Evolutionary conservation across 2,797 vertebrate genomes (phyloP).

Genomic region (Myripristis jacobus): DNA sequence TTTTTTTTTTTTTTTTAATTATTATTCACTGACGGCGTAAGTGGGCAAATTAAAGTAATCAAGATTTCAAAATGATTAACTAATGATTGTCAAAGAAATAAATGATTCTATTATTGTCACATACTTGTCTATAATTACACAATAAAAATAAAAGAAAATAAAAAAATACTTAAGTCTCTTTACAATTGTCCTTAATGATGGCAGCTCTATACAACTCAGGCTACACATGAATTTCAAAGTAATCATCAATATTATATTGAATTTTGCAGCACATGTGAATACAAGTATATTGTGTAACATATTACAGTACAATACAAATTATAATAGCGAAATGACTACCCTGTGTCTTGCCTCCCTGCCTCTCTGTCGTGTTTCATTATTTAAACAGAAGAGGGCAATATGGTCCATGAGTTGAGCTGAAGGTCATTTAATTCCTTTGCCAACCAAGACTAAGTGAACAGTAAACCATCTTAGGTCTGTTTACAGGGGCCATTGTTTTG

Average conservation of each 20-base stretch:
- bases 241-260: neutral
- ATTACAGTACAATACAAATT: neutral
- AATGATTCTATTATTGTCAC: neutral
- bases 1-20: too few relatives aligned
- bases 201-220: neutral
- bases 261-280: neutral
- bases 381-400: constrained; percentile 79
- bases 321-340: neutral
- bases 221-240: neutral
- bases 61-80: too few relatives aligned
- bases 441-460: constrained; percentile 16
- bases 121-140: neutral
- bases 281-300: neutral
- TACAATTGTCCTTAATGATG: neutral
- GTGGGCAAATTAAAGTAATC: neutral
- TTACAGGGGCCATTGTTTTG: neutral
- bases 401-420: constrained; percentile 55
- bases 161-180: neutral
- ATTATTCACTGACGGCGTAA: neutral
- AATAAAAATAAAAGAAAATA: too few relatives aligned
- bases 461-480: neutral
- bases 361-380: constrained; percentile 49
- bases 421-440: constrained; percentile 34
- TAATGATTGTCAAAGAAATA: neutral
- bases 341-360: constrained; percentile 1